Evolutionary conservation across 2,797 vertebrate species (phyloP), one percentile per base, ranked within the genome.

Genomic region (Anas acuta): DNA sequence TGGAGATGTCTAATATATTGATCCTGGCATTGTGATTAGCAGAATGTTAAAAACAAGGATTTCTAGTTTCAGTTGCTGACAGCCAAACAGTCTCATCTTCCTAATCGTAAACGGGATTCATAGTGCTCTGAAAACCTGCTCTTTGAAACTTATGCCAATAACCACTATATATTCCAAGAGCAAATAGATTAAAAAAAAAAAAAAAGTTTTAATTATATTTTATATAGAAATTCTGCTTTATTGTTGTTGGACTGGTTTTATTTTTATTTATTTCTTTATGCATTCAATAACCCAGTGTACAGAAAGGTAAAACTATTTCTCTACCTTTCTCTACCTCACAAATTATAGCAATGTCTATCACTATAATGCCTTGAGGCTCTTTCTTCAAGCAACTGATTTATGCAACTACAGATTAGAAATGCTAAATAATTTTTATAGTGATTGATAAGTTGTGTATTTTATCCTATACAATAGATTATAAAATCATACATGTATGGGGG

Each of bases 331-430:
- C 37, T 13, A 60, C 37, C n/a, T 93, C 62, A 81, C 2, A 23
- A 90, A 83, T 87, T 85, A 80, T 76, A 89, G 83, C 39, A 73
- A 51, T 69, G 56, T 84, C 53, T 92, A 89, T 64, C 60, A 78
- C 45, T 81, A 83, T 81, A 95, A 84, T 79, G 91, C 95, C 94
- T 94, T 73, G 94, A 82, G 95, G 89, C 49, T 95, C 69, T 93
- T 84, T 90, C 84, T 94, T 94, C 79, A 83, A 92, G 79, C 26
- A 95, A 85, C 65, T 92, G 91, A 96, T 94, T 94, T 94, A 94
- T 96, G 88, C 82, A 94, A 85, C 28, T 89, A 23, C 56, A 91
- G 30, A 90, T 83, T 92, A 65, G 82, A 95, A 93, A 88, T 76
- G 49, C 62, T 89, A 92, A 76, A 71, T 87, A 91, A 41, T 47